phyloP scores from a whole-genome alignment of 2,113 vertebrate genomes.

The Pleuronectes platessa region DNA sequence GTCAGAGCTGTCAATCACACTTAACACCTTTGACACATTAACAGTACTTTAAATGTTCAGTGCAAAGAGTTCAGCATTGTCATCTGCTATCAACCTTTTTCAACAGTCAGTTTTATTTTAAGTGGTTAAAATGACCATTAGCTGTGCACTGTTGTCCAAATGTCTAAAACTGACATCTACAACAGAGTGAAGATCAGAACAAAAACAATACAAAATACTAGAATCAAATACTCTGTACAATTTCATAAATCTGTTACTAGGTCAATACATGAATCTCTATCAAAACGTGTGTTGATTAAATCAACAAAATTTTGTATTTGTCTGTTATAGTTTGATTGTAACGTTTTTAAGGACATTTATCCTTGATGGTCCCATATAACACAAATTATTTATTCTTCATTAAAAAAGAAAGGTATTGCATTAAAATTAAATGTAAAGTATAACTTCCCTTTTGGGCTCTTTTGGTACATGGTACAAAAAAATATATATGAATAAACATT shows the following conservation, averaged over 20 bases:
- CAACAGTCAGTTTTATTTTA: slow-evolving; percentile 30
- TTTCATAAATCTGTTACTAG: slow-evolving; percentile 32
- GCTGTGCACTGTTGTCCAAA: slow-evolving; percentile 47
- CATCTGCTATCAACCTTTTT: neutral
- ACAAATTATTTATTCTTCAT: slow-evolving; percentile 22
- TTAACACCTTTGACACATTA: neutral
- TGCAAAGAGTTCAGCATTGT: neutral
- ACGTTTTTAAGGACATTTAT: slow-evolving; percentile 50
- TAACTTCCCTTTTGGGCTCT: slow-evolving; percentile 25
- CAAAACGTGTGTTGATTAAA: slow-evolving; percentile 46
- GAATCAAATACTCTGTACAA: slow-evolving; percentile 53
- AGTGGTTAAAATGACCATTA: slow-evolving; percentile 33
- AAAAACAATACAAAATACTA: slow-evolving; percentile 42
- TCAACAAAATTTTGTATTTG: slow-evolving; percentile 26
- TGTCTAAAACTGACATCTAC: slow-evolving; percentile 47
- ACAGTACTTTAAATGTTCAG: too few relatives aligned
- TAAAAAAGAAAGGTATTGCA: slow-evolving; percentile 58
- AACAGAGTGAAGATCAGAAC: slow-evolving; percentile 38
- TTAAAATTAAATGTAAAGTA: slow-evolving; percentile 43
- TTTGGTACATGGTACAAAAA: slow-evolving; percentile 63
- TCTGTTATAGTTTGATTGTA: slow-evolving; percentile 60
- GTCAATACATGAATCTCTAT: slow-evolving; percentile 47
- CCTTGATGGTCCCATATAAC: slow-evolving; percentile 58
- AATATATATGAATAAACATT: slow-evolving; percentile 51
- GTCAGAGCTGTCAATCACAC: slow-evolving; percentile 36